Conservation (phyloP, 2,888 invertebrate species). For the Ophioninae sp. region DNA sequence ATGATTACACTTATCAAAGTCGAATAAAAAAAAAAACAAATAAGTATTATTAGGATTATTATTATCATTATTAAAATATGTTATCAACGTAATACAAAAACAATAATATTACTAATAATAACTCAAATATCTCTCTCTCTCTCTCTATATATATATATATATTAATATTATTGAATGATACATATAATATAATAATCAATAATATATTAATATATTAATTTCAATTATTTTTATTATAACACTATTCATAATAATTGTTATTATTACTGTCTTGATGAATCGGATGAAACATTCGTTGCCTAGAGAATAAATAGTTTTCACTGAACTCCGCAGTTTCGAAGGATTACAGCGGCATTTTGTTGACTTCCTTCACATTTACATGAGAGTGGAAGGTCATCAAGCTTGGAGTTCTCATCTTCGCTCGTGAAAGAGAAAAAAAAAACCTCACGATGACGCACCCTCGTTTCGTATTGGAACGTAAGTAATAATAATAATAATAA, state of each 20-base stretch:
- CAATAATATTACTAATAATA: no score
- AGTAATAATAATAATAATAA: constrained; percentile 9
- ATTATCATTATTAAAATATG: no score
- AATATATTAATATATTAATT: no score
- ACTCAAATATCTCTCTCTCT: no score
- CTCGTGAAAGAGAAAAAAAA: constrained; percentile 32
- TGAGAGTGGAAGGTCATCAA: constrained; percentile 35
- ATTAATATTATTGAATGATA: no score
- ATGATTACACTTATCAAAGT: no score
- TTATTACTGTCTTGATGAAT: neutral
- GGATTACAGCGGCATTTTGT: neutral
- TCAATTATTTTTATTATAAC: no score
- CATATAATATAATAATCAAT: no score
- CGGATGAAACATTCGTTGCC: neutral
- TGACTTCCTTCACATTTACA: constrained; percentile 19
- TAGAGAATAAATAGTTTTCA: neutral
- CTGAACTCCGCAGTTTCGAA: neutral
- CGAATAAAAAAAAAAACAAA: no score
- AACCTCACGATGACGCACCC: constrained; percentile 43
- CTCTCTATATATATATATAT: no score
- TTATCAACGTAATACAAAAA: no score
- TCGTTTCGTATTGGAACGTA: constrained; percentile 34
- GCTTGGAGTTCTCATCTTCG: constrained; percentile 37
- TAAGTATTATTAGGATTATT: no score
- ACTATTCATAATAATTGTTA: neutral